Evolutionary conservation across 2,113 vertebrate genomes (phyloP).

Genomic region (Melierax canorus): DNA sequence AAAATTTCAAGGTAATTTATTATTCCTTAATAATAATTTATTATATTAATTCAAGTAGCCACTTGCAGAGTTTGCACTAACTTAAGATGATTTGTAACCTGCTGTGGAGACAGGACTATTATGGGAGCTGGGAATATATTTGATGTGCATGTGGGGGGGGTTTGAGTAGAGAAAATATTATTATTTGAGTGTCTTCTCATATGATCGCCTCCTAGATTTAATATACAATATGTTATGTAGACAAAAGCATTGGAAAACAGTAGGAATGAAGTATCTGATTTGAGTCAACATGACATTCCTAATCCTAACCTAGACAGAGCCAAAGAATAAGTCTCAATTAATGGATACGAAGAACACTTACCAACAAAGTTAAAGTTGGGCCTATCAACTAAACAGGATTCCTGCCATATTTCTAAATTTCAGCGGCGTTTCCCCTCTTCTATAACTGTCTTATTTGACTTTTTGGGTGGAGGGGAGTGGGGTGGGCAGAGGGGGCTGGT

Average conservation of each 20-base stretch:
- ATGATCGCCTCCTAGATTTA: neutral
- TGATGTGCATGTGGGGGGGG: too few species aligned
- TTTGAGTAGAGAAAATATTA: neutral
- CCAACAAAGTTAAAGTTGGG: neutral
- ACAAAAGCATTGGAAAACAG: neutral
- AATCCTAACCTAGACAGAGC: neutral
- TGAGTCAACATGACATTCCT: neutral
- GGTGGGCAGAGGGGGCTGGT: neutral
- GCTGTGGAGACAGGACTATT: neutral
- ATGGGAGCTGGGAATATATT: neutral
- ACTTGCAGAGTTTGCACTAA: neutral
- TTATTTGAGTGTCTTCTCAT: neutral
- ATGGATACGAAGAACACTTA: neutral
- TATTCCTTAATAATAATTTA: neutral
- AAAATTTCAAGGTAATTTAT: slow-evolving; percentile 91
- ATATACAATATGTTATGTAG: neutral
- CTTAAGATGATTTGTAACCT: neutral
- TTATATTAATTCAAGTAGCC: neutral
- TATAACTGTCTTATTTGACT: neutral
- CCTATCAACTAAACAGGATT: neutral
- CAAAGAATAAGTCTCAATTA: neutral
- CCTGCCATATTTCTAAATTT: neutral
- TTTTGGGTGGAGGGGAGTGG: fast-evolving
- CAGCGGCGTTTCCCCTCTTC: neutral
- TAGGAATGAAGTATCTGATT: neutral